Evolutionary conservation across 64 coral and sea anemone genomes (phyloP).

Genomic region (Montipora sp.): DNA sequence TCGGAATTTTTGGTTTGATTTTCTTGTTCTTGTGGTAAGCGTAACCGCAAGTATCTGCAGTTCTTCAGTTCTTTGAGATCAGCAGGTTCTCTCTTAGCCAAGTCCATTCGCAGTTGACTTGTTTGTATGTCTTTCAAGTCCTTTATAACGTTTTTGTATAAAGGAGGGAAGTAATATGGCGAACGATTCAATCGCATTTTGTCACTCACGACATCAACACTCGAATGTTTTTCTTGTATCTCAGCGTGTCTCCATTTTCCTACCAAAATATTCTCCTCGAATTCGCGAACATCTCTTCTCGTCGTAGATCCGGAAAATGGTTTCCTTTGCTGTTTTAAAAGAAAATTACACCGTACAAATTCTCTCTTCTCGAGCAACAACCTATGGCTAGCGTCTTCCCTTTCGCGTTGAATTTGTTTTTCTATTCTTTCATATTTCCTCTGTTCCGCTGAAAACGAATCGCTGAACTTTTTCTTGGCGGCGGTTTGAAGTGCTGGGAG

Average conservation of each 20-base stretch:
- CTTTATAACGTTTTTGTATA: slow-evolving; percentile 31
- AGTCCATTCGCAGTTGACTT: neutral
- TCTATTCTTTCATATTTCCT: slow-evolving; percentile 21
- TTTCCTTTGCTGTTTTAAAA: slow-evolving; percentile 18
- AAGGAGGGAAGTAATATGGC: slow-evolving; percentile 44
- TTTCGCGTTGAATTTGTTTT: slow-evolving; percentile 38
- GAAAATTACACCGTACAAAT: neutral
- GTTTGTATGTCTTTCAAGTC: slow-evolving; percentile 31
- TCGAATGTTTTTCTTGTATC: neutral
- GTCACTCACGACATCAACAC: neutral
- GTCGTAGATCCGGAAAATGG: neutral
- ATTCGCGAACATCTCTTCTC: neutral
- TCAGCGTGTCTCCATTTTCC: neutral
- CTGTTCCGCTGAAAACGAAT: slow-evolving; percentile 24
- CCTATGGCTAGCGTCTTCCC: neutral
- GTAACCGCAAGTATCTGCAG: slow-evolving; percentile 33
- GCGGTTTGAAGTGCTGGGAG: slow-evolving; percentile 13
- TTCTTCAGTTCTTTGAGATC: neutral
- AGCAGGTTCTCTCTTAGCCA: slow-evolving; percentile 14
- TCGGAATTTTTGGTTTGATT: neutral
- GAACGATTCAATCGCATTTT: neutral
- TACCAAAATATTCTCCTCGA: neutral
- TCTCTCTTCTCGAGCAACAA: slow-evolving; percentile 1
- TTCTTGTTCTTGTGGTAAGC: neutral
- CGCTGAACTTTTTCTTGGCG: slow-evolving; percentile 22